Conservation (phyloP, 1,140 invertebrate genomes). For the Dinothrombium tinctorium region DNA sequence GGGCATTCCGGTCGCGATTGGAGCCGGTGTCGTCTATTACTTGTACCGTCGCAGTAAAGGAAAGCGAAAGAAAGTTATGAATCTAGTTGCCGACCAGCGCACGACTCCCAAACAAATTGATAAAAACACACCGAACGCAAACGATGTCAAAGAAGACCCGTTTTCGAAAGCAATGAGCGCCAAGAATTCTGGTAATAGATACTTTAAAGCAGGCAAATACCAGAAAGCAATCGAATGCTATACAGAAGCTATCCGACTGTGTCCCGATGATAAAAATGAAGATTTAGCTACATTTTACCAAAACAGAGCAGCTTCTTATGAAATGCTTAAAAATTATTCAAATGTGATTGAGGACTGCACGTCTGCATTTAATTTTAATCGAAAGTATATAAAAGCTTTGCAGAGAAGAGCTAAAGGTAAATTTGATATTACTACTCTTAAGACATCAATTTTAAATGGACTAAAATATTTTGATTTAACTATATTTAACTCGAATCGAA, state of each 20-base stretch:
- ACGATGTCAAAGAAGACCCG: neutral
- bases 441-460: too few species aligned
- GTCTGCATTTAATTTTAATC: conserved; percentile 56
- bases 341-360: conserved; percentile 64
- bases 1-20: conserved; percentile 7
- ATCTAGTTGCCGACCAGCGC: too few species aligned
- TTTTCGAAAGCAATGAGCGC: conserved; percentile 32
- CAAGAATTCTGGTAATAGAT: conserved; percentile 66
- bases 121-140: neutral
- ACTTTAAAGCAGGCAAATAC: conserved; percentile 60
- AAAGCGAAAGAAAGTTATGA: too few species aligned
- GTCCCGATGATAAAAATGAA: conserved; percentile 40
- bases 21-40: conserved; percentile 1
- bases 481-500: too few species aligned
- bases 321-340: conserved; percentile 54
- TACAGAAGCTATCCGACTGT: conserved; percentile 61
- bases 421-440: too few species aligned
- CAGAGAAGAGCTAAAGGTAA: conserved; percentile 44
- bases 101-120: too few species aligned
- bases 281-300: conserved; percentile 78
- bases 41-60: too few species aligned
- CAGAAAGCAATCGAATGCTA: conserved; percentile 67
- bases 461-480: too few species aligned
- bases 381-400: conserved; percentile 68
- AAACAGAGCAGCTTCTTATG: conserved; percentile 80